Base-by-base conservation (phyloP, 1,140 invertebrate species). In the Drosophila nikananu region DNA sequence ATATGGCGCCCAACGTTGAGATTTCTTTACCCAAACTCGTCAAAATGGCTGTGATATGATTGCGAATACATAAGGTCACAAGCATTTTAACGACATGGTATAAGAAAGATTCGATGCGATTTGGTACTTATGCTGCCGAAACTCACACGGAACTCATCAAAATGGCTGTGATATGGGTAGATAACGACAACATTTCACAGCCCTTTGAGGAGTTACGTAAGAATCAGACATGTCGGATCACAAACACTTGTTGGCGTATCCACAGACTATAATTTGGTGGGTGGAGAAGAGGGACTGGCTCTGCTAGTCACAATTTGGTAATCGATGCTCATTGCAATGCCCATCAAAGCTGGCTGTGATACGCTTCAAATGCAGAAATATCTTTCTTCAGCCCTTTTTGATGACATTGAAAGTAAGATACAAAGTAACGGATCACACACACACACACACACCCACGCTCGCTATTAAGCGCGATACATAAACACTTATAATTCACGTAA, bases 31-130 rank as follows among this genome's bases (percentile, higher is more conserved):
- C 89, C 91, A 93, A 93, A 93, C 92, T 93, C 92, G 92, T 93
- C 92, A 92, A 92, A 92, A 92, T 92, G 91, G 91, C 91, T 92
- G 91, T 92, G 91, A 92, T 92, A 92, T 92, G 91, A 91, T 76
- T 77, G 64, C 65, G 66, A 70, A 62, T 58, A 79, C 72, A 91
- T 90, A 92, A 86, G 76, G 80, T 81, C 91, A 92, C 91, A 91
- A 86, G 49, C 84, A 87, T 92, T 92, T 92, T 92, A 80, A 92
- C 91, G 91, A 92, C 89, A 92, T 91, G 87, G 91, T 91, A 92
- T 89, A 92, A 92, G 91, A 92, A 92, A 92, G 63, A 23, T 27
- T 15, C 54, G 15, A 42, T 23, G 51, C 39, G 10, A 48, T 19
- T 1, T 5, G 17, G 7, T 37, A 17, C 23, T 35, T 19, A 12